Evolutionary conservation across 1,140 invertebrate genomes (phyloP).

Genomic region (Charaxes varanes): DNA sequence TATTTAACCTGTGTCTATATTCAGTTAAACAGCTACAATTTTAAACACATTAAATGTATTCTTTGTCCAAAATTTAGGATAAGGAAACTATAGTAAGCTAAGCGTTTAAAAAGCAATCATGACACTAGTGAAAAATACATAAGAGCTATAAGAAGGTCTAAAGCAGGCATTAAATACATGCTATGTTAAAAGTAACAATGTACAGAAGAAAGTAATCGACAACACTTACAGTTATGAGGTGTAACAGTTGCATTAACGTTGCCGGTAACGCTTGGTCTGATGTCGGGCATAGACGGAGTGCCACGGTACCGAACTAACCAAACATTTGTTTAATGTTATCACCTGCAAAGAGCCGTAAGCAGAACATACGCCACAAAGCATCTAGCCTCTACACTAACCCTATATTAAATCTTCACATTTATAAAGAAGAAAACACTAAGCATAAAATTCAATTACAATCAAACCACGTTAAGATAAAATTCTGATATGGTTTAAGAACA

Average conservation of each 20-base stretch:
- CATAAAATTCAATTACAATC: conserved; percentile 14
- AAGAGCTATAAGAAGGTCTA: too few species aligned
- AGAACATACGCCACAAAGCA: conserved; percentile 56
- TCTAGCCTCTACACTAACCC: conserved; percentile 34
- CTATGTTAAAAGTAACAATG: too few species aligned
- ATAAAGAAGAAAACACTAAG: conserved; percentile 9
- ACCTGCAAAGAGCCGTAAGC: conserved; percentile 70
- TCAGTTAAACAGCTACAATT: too few species aligned
- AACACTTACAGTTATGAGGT: conserved; percentile 48
- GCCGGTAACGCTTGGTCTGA: conserved; percentile 28
- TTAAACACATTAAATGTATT: too few species aligned
- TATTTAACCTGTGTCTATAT: too few species aligned
- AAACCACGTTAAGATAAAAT: too few species aligned
- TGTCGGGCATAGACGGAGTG: conserved; percentile 42
- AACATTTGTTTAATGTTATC: conserved; percentile 74
- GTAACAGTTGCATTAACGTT: conserved; percentile 44
- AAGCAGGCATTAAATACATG: too few species aligned
- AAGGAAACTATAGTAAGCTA: too few species aligned
- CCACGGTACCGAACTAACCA: conserved; percentile 72
- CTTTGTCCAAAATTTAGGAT: too few species aligned
- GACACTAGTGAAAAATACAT: too few species aligned
- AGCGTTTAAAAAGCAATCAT: too few species aligned
- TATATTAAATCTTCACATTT: conserved; percentile 7
- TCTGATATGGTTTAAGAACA: neutral
- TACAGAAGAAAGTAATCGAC: conserved; percentile 8